Conservation (phyloP, 2,797 vertebrate species). For the Otus scops region DNA sequence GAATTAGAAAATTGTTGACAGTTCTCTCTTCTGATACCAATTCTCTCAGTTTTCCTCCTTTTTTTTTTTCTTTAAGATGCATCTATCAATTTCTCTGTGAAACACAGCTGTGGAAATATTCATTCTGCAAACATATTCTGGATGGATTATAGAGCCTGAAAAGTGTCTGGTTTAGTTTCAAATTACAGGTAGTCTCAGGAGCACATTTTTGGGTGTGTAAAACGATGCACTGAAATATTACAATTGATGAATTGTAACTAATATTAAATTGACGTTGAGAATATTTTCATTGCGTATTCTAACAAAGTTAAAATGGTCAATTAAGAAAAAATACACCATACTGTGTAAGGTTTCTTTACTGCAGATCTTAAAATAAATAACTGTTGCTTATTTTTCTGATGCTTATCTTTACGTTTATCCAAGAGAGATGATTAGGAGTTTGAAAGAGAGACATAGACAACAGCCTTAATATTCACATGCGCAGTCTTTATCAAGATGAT, state of each 20-base stretch:
- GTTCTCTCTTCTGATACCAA: background rate
- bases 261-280: background rate
- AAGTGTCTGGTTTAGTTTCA: background rate
- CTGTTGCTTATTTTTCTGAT: background rate
- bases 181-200: background rate
- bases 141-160: background rate
- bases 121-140: background rate
- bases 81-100: background rate
- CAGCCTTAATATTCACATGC: background rate
- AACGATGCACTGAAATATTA: background rate
- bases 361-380: background rate
- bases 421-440: background rate
- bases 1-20: background rate
- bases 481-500: background rate
- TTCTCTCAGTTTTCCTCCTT: background rate
- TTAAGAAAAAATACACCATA: background rate
- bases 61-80: background rate
- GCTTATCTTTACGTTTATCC: background rate
- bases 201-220: background rate
- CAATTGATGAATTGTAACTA: background rate
- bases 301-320: background rate
- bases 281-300: background rate
- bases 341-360: background rate
- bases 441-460: background rate
- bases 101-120: background rate